Percentiles rank a stretch among this genome's conserved stretches.
Conservation (phyloP, 2,888 invertebrate species). For the Protodeltote pygarga region DNA sequence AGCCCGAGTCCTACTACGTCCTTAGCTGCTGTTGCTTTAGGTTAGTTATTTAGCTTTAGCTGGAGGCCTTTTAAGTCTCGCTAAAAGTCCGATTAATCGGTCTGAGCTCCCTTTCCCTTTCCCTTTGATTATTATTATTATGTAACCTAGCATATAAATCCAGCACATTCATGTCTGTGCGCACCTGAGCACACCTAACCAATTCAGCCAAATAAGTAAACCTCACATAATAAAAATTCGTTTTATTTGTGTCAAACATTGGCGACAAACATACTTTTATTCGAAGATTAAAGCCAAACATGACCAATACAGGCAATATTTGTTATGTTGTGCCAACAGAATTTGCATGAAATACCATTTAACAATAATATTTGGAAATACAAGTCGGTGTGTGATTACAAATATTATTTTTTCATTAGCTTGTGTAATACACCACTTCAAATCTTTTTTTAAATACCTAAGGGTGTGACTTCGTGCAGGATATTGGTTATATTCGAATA, state of each 20-base stretch:
- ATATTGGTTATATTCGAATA: neutral
- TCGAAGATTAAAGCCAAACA: constrained; percentile 26
- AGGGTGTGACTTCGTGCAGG: constrained; percentile 10
- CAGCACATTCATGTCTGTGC: too few species aligned
- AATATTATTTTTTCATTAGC: constrained; percentile 43
- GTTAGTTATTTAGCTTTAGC: too few species aligned
- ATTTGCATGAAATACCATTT: constrained; percentile 30
- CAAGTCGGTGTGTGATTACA: constrained; percentile 4
- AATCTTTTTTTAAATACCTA: constrained; percentile 1
- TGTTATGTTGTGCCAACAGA: constrained; percentile 14
- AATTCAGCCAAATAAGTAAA: neutral
- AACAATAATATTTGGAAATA: constrained; percentile 28
- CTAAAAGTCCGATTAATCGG: too few species aligned
- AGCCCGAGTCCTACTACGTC: too few species aligned
- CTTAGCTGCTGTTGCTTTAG: too few species aligned
- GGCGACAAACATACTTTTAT: constrained; percentile 2
- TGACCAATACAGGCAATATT: constrained; percentile 21
- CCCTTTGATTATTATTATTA: too few species aligned
- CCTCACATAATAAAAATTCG: neutral
- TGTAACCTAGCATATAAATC: too few species aligned
- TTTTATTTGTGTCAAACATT: constrained; percentile 18
- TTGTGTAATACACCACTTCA: constrained; percentile 5
- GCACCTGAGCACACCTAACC: too few species aligned
- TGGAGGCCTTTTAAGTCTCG: too few species aligned
- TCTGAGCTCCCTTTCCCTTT: too few species aligned